Conservation (phyloP, 2,888 invertebrate genomes). For the Zygaena filipendulae region DNA sequence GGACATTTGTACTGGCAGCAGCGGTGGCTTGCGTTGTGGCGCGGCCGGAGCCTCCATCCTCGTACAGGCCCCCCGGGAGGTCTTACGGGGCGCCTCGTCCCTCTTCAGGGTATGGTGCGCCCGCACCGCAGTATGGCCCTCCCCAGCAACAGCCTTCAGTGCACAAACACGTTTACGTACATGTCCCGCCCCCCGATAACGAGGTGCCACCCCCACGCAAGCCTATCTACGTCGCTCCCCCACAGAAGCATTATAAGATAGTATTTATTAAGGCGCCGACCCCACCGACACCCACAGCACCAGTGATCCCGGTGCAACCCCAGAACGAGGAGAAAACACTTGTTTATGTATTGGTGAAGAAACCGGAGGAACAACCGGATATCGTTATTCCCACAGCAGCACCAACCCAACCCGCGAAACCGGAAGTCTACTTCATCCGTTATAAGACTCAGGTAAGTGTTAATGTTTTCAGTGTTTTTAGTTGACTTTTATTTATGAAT, state of each 20-base stretch:
- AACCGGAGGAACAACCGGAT: constrained; percentile 86
- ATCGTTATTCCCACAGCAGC: constrained; percentile 81
- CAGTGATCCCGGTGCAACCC: constrained; percentile 74
- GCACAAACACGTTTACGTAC: constrained; percentile 92
- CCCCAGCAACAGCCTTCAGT: constrained; percentile 83
- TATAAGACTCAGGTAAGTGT: constrained; percentile 81
- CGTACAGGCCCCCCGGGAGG: constrained; percentile 69
- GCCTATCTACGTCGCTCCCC: constrained; percentile 61
- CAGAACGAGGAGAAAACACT: constrained; percentile 91
- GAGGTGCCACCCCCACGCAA: constrained; percentile 76
- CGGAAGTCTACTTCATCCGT: constrained; percentile 91
- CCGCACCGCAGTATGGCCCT: constrained; percentile 75
- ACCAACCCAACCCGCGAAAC: constrained; percentile 88
- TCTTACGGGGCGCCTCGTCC: constrained; percentile 44
- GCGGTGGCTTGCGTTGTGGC: constrained; percentile 50
- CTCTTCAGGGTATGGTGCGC: constrained; percentile 65
- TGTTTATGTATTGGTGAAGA: constrained; percentile 89
- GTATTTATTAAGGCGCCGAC: constrained; percentile 83
- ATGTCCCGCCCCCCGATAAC: constrained; percentile 89
- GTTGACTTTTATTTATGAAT: constrained; percentile 12
- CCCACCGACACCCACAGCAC: constrained; percentile 71
- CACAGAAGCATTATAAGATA: constrained; percentile 87
- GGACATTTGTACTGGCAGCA: constrained; percentile 49
- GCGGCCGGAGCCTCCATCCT: constrained; percentile 67
- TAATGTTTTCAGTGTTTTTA: constrained; percentile 2